These are phyloP conservation scores for Sinosuthora webbiana DNA, from an alignment of 2,113 vertebrate species.

Conservation along the genomic window DNA sequence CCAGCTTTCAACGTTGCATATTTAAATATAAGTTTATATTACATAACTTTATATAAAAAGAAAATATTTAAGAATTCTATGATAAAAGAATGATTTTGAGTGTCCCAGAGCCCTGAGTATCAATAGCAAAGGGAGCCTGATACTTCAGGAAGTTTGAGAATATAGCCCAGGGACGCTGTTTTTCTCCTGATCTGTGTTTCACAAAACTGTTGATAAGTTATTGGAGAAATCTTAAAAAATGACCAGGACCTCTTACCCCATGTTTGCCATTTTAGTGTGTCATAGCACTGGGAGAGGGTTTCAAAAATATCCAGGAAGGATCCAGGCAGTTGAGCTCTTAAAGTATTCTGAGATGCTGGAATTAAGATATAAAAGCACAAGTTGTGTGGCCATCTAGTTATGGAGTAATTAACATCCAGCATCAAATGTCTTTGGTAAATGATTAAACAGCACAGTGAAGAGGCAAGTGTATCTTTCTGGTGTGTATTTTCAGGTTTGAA, in stretches of 20 bases:
- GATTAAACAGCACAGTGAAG: constrained; percentile 14
- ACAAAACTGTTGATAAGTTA: background rate
- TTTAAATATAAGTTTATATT: background rate
- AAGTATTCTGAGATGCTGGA: background rate
- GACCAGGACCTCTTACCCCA: background rate
- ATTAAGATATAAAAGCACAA: background rate
- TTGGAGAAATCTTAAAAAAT: background rate
- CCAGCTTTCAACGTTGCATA: background rate
- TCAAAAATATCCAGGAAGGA: background rate
- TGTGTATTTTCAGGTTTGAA: constrained; percentile 13
- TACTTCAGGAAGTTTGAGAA: background rate
- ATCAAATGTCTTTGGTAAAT: background rate
- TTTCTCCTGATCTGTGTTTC: background rate
- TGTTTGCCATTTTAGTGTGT: background rate
- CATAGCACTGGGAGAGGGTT: background rate
- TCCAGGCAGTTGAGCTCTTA: background rate
- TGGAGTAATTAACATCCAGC: background rate
- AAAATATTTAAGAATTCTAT: background rate
- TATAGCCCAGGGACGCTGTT: background rate
- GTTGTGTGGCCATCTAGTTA: background rate
- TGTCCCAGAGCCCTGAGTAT: fast-evolving
- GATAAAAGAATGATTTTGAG: background rate
- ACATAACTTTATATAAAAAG: background rate
- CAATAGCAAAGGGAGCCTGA: background rate
- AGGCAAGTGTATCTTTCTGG: background rate